A percentile compares a stretch with the other conserved stretches of the same genome.
Conservation (phyloP, 2,113 vertebrate genomes). For the Coryphaenoides rupestris region DNA sequence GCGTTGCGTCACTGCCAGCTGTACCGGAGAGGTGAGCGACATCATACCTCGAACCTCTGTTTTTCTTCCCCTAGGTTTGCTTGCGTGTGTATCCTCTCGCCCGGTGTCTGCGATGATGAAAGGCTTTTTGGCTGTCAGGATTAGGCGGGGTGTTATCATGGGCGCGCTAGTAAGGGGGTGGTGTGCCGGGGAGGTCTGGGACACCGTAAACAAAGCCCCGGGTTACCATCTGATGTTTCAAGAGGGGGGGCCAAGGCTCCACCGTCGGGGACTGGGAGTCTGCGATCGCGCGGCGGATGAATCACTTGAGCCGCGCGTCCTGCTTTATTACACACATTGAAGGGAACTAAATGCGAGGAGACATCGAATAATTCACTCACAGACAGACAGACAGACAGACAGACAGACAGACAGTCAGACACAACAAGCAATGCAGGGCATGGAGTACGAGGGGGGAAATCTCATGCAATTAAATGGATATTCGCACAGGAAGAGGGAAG, state of each 20-base stretch:
- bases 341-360: too few relatives aligned
- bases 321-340: too few relatives aligned
- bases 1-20: background rate
- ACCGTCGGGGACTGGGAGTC: too few relatives aligned
- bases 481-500: too few relatives aligned
- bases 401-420: too few relatives aligned
- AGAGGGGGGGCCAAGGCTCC: constrained; percentile 29
- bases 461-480: too few relatives aligned
- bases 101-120: constrained; percentile 47
- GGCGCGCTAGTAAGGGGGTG: too few relatives aligned
- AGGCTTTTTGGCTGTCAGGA: constrained; percentile 32
- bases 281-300: constrained; percentile 17
- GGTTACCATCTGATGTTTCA: constrained; percentile 57
- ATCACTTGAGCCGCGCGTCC: too few relatives aligned
- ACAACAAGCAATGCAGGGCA: too few relatives aligned
- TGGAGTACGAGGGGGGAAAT: too few relatives aligned
- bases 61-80: constrained; percentile 33
- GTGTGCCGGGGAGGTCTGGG: constrained; percentile 39
- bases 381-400: too few relatives aligned
- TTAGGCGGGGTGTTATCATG: constrained; percentile 32
- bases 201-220: constrained; percentile 57
- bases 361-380: too few relatives aligned
- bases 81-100: background rate
- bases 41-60: constrained; percentile 11
- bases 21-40: constrained; percentile 8